Base-by-base conservation (phyloP, 2,888 invertebrate genomes). In the Hybos culiciformis region DNA sequence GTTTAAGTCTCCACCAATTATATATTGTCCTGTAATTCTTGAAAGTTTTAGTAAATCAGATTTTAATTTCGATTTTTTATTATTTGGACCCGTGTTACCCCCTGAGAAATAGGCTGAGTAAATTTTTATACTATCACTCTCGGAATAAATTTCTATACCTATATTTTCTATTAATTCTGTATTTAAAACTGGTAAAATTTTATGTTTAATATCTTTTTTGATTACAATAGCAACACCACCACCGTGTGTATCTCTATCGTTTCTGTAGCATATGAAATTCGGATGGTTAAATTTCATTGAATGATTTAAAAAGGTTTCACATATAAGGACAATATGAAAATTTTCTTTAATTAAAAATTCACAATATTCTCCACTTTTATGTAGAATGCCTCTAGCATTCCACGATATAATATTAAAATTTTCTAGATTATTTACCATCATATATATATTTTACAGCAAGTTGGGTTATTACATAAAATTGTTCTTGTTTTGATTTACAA, bases 141-240 rank as follows among this genome's bases (percentile, higher is more conserved):
- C 21, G 11, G 9, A 11, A 17, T 15, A 24, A 14, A 23, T 21
- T 24, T 39, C 24, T 39, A 15, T 4, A 26, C 14, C 14, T 15
- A 29, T 9, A 39, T 39, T 4, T 26, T 39, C 31, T 39, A 29
- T 31, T 31, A 29, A n/a, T 15, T 31, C 31, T 4, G 31, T 31
- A 17, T 19, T 29, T 12, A 39, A 31, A 17, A 17, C 14, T 12
- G 26, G 26, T 18, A 39, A 29, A 19, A 29, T 15, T 11, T 31
- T n/a, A 29, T 29, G 31, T 9, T 39, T 39, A 39, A 15, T 17
- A 19, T 29, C 3, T 39, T 31, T 39, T 14, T 39, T 12, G 7
- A 39, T 14, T 7, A 39, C 39, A 29, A 39, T 15, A 17, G 39
- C 39, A 29, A 39, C 39, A n/a, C n/a, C n/a, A 31, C 31, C 39